Conservation (phyloP, 2,797 vertebrate genomes). For the Silurus aristotelis region DNA sequence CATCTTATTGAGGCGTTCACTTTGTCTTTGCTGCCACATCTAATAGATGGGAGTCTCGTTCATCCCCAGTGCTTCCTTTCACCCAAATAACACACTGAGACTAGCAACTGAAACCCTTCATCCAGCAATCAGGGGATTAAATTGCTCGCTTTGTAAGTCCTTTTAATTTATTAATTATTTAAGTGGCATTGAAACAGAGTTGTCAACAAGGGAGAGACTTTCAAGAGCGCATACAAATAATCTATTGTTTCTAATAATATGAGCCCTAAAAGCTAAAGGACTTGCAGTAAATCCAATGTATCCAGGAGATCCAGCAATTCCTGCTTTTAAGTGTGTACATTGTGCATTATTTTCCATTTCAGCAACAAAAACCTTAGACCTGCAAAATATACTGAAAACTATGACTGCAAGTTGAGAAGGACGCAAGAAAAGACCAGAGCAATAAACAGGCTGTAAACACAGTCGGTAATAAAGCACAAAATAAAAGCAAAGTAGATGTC, state of each 20-base stretch:
- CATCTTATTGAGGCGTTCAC: constrained; percentile 43
- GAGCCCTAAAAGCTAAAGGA: neutral
- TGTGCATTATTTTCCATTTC: constrained; percentile 22
- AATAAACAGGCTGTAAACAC: constrained; percentile 54
- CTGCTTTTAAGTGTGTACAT: neutral
- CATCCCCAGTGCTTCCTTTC: constrained; percentile 58
- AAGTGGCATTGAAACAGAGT: constrained; percentile 67
- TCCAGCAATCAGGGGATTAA: constrained; percentile 76
- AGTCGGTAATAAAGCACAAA: constrained; percentile 48
- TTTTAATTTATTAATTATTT: constrained; percentile 77
- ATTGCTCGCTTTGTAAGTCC: constrained; percentile 74
- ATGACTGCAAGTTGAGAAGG: constrained; percentile 42
- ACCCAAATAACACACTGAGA: constrained; percentile 62
- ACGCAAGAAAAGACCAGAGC: constrained; percentile 47
- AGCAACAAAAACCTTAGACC: constrained; percentile 28
- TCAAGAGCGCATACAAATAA: constrained; percentile 49
- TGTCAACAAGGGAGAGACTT: constrained; percentile 64
- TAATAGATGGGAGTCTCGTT: constrained; percentile 57
- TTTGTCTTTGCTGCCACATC: constrained; percentile 52
- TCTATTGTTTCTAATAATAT: constrained; percentile 18
- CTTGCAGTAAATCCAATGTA: neutral
- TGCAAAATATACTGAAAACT: constrained; percentile 26
- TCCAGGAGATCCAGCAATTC: neutral
- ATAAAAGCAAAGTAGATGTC: constrained; percentile 46
- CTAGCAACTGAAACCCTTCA: constrained; percentile 62